These are phyloP conservation scores for Lingula anatina DNA, from an alignment of 2,888 invertebrate genomes.

Conservation along the genomic window DNA sequence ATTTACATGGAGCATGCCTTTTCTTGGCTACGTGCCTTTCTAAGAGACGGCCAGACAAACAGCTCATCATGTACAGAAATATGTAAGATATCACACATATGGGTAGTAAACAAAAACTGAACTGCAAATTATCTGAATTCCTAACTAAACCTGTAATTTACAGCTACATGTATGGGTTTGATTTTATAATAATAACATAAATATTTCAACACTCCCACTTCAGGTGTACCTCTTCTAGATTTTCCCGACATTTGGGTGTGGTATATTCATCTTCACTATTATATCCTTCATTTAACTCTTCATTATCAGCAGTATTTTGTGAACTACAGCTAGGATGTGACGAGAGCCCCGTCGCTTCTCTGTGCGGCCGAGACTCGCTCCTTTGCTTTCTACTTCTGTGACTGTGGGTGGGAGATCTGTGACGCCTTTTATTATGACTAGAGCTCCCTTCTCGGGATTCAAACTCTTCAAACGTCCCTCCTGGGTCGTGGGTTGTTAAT, in stretches of 20 bases:
- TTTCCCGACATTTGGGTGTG: slow-evolving; percentile 52
- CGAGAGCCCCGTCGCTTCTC: neutral
- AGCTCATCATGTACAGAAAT: no score
- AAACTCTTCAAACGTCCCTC: slow-evolving; percentile 47
- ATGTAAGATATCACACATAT: no score
- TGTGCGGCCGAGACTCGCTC: neutral
- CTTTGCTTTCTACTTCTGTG: slow-evolving; percentile 17
- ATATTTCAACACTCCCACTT: no score
- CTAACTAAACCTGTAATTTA: no score
- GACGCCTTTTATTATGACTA: slow-evolving; percentile 58
- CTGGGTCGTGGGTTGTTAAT: slow-evolving; percentile 34
- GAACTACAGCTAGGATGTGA: neutral
- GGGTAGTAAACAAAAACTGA: no score
- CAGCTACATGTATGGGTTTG: no score
- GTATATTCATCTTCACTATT: slow-evolving; percentile 70
- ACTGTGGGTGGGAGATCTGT: slow-evolving; percentile 53
- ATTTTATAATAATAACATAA: no score
- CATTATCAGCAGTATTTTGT: slow-evolving; percentile 20
- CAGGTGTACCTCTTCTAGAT: slow-evolving; percentile 29
- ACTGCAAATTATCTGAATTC: no score
- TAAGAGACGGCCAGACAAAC: no score
- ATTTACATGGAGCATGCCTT: no score
- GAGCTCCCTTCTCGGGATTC: slow-evolving; percentile 56
- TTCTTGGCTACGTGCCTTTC: no score
- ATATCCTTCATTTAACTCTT: slow-evolving; percentile 57